phyloP scores from a whole-genome alignment of 2,888 invertebrate genomes.

The Bruchidius siliquastri region DNA sequence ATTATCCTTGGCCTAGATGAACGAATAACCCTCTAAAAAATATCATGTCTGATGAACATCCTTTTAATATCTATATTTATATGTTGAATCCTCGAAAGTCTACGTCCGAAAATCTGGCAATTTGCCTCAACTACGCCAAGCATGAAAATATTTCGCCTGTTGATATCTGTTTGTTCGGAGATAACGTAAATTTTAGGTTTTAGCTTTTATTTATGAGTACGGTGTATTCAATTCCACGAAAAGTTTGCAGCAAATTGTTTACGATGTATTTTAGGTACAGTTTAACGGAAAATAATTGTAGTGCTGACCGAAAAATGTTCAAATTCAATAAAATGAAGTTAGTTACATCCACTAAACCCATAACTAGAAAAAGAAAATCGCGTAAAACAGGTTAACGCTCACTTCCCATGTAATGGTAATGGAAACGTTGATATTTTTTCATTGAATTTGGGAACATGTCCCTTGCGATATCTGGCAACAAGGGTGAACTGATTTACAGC shows the following conservation, averaged over 20 bases:
- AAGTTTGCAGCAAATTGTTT: neutral
- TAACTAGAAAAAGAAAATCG: too few species aligned
- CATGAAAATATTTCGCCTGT: neutral
- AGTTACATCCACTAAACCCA: too few species aligned
- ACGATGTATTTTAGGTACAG: neutral
- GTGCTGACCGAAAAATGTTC: too few species aligned
- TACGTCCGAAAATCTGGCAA: neutral
- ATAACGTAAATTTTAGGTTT: neutral
- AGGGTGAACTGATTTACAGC: too few species aligned
- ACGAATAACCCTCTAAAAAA: neutral
- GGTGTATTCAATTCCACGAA: neutral
- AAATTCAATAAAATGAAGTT: too few species aligned
- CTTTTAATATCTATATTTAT: neutral
- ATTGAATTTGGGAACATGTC: too few species aligned
- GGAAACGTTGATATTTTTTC: too few species aligned
- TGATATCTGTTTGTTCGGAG: neutral
- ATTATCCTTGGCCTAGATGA: neutral
- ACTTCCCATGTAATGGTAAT: too few species aligned
- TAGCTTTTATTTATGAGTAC: neutral
- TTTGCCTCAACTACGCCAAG: neutral
- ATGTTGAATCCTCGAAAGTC: neutral
- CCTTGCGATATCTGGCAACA: too few species aligned
- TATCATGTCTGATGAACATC: neutral
- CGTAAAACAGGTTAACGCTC: too few species aligned
- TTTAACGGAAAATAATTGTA: neutral